phyloP scores from a whole-genome alignment of 37 sponge, comb jelly and placozoan species.

The Corticium candelabrum region DNA sequence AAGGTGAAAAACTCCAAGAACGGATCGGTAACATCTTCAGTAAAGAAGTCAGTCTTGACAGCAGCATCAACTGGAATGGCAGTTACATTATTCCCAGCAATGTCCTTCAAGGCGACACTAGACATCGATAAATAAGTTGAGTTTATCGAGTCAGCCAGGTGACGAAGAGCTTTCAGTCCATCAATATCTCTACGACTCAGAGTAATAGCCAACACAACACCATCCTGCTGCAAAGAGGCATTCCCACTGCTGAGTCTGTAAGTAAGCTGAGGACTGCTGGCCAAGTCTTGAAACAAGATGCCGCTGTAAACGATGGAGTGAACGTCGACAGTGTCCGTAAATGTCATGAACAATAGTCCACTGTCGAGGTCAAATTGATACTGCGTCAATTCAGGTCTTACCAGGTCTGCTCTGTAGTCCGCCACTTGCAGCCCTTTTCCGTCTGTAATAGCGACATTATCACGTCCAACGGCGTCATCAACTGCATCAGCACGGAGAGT shows the following conservation, averaged over 20 bases:
- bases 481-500: constrained; percentile 64
- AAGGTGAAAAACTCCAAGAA: constrained; percentile 44
- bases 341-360: constrained; percentile 21
- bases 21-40: constrained; percentile 53
- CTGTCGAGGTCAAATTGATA: neutral
- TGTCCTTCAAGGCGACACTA: neutral
- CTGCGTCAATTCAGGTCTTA: neutral
- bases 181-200: constrained; percentile 44
- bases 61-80: constrained; percentile 24
- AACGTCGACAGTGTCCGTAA: constrained; percentile 64
- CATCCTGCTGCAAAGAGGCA: neutral
- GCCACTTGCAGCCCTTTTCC: constrained; percentile 50
- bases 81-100: constrained; percentile 31
- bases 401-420: neutral
- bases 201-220: neutral
- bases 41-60: constrained; percentile 22
- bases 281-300: neutral
- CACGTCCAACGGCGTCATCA: constrained; percentile 48
- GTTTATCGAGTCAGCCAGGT: constrained; percentile 33
- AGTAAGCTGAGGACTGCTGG: neutral
- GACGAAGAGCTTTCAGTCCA: constrained; percentile 53
- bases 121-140: constrained; percentile 52
- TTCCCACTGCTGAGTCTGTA: neutral
- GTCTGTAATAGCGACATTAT: constrained; percentile 35
- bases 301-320: neutral